phyloP scores from a whole-genome alignment of 2,113 vertebrate species.

The Tupaia tana region DNA sequence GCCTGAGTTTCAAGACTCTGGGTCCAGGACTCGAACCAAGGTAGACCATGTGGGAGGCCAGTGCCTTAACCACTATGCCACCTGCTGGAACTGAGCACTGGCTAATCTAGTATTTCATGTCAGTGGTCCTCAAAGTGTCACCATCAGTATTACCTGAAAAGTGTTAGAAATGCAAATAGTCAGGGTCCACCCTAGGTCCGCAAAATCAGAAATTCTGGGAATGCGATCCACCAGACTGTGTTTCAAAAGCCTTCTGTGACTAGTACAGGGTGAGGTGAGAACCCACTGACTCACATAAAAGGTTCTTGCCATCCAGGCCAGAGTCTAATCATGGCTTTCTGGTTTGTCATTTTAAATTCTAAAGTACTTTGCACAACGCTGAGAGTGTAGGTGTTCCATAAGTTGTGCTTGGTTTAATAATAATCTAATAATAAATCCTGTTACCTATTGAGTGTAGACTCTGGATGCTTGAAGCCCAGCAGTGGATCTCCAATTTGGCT shows the following conservation, averaged over 20 bases:
- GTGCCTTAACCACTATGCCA: too few species aligned
- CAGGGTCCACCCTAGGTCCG: accelerated
- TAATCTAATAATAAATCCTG: constrained; percentile 18
- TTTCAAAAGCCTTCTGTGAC: neutral
- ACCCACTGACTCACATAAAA: neutral
- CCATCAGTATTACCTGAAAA: neutral
- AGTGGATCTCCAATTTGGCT: neutral
- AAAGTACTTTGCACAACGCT: neutral
- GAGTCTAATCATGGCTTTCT: neutral
- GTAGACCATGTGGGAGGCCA: too few species aligned
- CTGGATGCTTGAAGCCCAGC: neutral
- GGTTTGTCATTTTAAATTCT: neutral
- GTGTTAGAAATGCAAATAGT: neutral
- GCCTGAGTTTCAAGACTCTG: too few species aligned
- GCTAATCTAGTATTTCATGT: neutral
- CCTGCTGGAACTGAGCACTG: too few species aligned
- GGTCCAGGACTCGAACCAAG: too few species aligned
- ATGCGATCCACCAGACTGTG: neutral
- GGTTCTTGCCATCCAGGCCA: neutral
- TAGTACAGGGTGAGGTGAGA: neutral
- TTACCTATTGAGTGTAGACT: neutral
- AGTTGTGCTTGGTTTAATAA: neutral
- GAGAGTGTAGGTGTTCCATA: neutral
- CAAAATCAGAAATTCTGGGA: neutral
- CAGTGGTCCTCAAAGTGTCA: neutral